These are phyloP conservation scores for Caenorhabditis japonica DNA, from an alignment of 2,888 invertebrate genomes.

Conservation along the genomic window DNA sequence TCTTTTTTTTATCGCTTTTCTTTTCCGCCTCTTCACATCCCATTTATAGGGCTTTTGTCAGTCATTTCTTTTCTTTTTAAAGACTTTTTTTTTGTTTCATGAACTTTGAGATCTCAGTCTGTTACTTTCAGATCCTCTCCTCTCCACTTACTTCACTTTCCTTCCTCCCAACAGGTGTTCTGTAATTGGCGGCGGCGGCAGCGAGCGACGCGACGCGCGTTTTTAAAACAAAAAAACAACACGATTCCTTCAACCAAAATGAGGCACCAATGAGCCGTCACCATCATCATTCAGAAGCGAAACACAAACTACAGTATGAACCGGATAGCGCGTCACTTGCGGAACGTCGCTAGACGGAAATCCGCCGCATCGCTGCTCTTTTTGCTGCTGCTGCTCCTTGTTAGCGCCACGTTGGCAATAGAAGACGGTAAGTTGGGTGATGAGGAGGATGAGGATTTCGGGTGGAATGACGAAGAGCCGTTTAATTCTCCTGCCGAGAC, in stretches of 20 bases:
- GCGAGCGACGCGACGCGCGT: conserved; percentile 9
- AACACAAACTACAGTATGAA: conserved; percentile 45
- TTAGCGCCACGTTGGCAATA: conserved; percentile 24
- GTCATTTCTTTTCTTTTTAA: conserved; percentile 7
- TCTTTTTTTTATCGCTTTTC: conserved; percentile 11
- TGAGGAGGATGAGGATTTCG: conserved; percentile 44
- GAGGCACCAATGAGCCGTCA: background rate
- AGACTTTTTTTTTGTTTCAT: conserved; percentile 40
- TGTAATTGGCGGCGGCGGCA: conserved; percentile 28
- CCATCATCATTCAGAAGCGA: conserved; percentile 6
- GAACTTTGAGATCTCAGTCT: conserved; percentile 19
- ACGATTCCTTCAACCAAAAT: conserved; percentile 6
- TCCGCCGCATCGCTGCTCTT: conserved; percentile 20
- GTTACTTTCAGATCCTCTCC: conserved; percentile 29
- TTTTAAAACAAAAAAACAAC: conserved; percentile 4
- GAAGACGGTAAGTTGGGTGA: conserved; percentile 52
- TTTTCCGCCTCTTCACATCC: conserved; percentile 7
- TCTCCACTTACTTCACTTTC: conserved; percentile 15
- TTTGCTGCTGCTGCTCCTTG: conserved; percentile 19
- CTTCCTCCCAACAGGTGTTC: conserved; percentile 32
- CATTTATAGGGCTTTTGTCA: conserved; percentile 35
- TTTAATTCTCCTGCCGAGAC: too few relatives aligned
- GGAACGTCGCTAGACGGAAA: conserved; percentile 51
- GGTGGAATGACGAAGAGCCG: conserved; percentile 40
- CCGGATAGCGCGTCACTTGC: conserved; percentile 47